Percentiles rank a stretch among this genome's conserved stretches.
phyloP scores from a whole-genome alignment of 2,113 vertebrate genomes.

The Pithys albifrons region DNA sequence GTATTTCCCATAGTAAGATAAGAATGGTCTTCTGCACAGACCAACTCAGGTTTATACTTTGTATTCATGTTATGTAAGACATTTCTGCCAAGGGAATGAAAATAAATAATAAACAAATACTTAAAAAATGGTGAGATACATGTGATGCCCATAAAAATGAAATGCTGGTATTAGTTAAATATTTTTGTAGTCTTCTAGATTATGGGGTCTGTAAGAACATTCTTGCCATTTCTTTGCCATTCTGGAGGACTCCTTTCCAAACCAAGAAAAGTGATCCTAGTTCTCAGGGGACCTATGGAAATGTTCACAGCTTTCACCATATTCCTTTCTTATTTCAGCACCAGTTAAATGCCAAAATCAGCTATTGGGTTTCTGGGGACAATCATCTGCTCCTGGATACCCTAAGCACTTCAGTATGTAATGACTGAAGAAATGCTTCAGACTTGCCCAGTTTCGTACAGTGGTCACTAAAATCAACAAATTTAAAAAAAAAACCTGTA shows the following conservation, averaged over 20 bases:
- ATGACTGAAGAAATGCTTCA: neutral
- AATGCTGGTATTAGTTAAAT: neutral
- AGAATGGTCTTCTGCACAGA: neutral
- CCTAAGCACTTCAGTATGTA: fast-evolving
- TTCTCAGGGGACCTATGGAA: neutral
- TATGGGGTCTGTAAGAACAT: neutral
- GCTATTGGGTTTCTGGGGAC: neutral
- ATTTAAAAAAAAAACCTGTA: neutral
- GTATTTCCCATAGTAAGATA: neutral
- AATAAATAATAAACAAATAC: neutral
- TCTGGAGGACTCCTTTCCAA: neutral
- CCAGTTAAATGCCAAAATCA: neutral
- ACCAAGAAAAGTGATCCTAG: neutral
- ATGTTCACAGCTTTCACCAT: neutral
- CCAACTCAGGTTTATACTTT: neutral
- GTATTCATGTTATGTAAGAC: fast-evolving
- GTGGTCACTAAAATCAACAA: neutral
- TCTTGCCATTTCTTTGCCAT: neutral
- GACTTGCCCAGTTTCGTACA: neutral
- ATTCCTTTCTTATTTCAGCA: neutral
- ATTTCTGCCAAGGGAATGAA: neutral
- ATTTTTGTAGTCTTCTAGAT: neutral
- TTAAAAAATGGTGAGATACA: neutral
- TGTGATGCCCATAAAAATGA: neutral
- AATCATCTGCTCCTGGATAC: neutral